Evolutionary conservation across 2,797 vertebrate species (phyloP).

Genomic region (Strix occidentalis): DNA sequence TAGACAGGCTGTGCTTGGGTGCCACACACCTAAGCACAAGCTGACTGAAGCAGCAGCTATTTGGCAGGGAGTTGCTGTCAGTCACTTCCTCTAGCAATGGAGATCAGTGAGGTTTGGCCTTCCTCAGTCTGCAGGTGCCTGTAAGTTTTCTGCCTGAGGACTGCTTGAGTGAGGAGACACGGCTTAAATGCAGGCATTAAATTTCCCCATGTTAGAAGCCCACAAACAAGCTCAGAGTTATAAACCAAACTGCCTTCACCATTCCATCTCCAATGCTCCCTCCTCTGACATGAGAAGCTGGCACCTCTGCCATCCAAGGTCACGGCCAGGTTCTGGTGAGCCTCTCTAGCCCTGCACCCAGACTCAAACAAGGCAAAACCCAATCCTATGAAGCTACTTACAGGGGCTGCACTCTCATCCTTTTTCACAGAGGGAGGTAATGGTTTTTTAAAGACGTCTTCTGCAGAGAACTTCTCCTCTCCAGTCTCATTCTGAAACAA

Average conservation of each 20-base stretch:
- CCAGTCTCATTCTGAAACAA: constrained; percentile 73
- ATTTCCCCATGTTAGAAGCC: background rate
- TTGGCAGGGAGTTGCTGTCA: background rate
- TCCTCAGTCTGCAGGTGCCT: background rate
- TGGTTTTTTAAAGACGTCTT: constrained; percentile 96
- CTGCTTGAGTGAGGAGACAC: background rate
- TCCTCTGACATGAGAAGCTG: background rate
- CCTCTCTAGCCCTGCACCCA: background rate
- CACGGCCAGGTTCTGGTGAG: background rate
- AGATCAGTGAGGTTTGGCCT: background rate
- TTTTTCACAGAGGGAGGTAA: constrained; percentile 90
- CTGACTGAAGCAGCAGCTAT: fast-evolving
- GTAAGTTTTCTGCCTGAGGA: background rate
- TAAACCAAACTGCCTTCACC: background rate
- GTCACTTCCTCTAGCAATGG: background rate
- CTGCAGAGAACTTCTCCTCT: constrained; percentile 74
- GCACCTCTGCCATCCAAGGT: background rate
- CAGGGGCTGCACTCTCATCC: constrained; percentile 84
- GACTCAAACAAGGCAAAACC: background rate
- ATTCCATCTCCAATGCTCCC: background rate
- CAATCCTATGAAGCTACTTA: constrained; percentile 52
- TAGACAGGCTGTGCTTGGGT: background rate
- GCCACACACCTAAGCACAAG: background rate
- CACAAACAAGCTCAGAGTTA: background rate
- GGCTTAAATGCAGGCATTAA: background rate